Conservation (phyloP, 2,888 invertebrate species). For the Chymomyza caudatula region DNA sequence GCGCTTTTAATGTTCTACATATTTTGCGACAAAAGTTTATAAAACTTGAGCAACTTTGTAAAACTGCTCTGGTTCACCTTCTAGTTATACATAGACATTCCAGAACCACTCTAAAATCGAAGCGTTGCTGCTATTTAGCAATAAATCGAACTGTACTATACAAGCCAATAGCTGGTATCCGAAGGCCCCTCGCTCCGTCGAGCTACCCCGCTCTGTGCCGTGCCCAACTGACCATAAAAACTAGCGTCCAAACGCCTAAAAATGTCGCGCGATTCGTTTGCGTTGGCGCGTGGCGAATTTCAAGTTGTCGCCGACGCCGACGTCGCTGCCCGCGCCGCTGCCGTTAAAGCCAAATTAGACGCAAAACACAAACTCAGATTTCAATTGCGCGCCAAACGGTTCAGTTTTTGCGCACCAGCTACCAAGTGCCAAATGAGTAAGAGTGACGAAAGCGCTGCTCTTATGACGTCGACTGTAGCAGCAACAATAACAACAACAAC, state of each 20-base stretch:
- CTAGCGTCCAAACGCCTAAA: not conserved
- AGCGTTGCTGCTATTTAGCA: not conserved
- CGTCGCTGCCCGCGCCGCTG: conserved; percentile 17
- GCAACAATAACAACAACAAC: too few species aligned
- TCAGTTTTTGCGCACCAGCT: not conserved
- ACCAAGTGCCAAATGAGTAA: not conserved
- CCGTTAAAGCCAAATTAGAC: conserved; percentile 32
- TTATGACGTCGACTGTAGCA: not conserved
- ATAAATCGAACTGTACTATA: not conserved
- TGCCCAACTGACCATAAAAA: not conserved
- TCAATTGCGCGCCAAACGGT: conserved; percentile 31
- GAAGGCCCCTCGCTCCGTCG: not conserved
- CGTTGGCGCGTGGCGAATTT: conserved; percentile 42
- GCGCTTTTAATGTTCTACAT: not conserved
- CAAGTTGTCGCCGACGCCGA: conserved; percentile 19
- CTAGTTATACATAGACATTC: not conserved
- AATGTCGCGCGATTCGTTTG: conserved; percentile 9
- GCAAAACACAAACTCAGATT: conserved; percentile 36
- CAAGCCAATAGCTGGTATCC: not conserved
- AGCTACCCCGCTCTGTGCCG: not conserved
- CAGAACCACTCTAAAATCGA: not conserved
- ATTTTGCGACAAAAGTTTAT: not conserved
- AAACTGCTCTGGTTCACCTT: not conserved
- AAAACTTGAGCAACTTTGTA: not conserved
- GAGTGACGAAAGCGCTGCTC: not conserved